Base-by-base conservation (phyloP, 2,797 vertebrate genomes). In the Typhlichthys eigenmanni region DNA sequence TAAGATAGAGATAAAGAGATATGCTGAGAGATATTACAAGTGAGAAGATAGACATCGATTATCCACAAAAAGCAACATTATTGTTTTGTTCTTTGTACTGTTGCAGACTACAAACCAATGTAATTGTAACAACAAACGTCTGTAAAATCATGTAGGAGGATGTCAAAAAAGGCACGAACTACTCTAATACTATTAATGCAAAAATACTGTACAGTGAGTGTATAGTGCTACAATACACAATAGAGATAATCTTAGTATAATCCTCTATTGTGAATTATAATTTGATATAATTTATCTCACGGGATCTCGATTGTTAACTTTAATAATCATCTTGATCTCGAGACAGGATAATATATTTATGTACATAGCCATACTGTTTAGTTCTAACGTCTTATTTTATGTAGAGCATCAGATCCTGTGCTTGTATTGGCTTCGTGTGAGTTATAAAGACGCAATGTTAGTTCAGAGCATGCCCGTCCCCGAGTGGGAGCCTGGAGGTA, bases 91-190 rank as follows among this genome's bases (percentile, higher is more conserved):
- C n/a, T 60, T 63, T 62, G 43, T 29, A 4, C 24, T 13, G 9
- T 12, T 32, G 9, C 43, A 4, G 6, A 32, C 59, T 79, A 8
- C 62, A 60, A 17, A 75, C 72, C 16, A 61, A 59, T 29, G 24
- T 29, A 29, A 29, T 29, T 29, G 4, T 29, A 4, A 61, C 10
- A 45, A 64, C 66, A 0, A 60, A 69, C 58, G 61, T 49, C 64
- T 60, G 45, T 46, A n/a, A 56, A 70, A 83, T 85, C 85, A 90
- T 86, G 82, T 84, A 83, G 79, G 81, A 12, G 55, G 13, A 57
- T 57, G 54, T 11, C 55, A 69, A 85, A 83, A 80, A 78, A 75
- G 64, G 60, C 70, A 32, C 38, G 10, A 43, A 43, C 7, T 43
- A 43, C 38, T 43, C 5, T 43, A 43, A 29, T 29, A 29, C 24